Evolutionary conservation across 2,797 vertebrate species (phyloP).

Genomic region (Melanotaenia pygmaea): DNA sequence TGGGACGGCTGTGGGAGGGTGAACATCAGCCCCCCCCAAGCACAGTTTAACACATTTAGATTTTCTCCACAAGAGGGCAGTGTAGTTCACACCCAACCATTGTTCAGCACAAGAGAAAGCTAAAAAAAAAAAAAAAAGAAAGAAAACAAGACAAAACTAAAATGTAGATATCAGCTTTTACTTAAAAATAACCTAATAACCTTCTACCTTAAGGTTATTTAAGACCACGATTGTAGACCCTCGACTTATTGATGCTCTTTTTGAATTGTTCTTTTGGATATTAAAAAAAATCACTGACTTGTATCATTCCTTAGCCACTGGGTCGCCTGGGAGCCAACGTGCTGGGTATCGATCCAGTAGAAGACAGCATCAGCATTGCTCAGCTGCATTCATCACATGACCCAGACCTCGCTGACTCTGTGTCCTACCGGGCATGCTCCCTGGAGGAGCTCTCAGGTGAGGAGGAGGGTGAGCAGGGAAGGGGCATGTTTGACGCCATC

Average conservation of each 20-base stretch:
- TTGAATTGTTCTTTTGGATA: no score
- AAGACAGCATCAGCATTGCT: conserved; percentile 90
- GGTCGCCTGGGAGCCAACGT: conserved; percentile 93
- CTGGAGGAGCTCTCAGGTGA: conserved; percentile 88
- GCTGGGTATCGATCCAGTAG: conserved; percentile 92
- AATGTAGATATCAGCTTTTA: no score
- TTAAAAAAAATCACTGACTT: not conserved
- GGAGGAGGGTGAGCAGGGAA: conserved; percentile 59
- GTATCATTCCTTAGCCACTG: conserved; percentile 84
- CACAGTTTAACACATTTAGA: conserved; percentile 2
- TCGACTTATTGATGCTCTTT: no score
- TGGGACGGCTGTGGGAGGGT: conserved; percentile 45
- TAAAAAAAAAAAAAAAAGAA: no score
- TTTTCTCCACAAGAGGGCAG: conserved; percentile 62
- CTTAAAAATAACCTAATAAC: no score
- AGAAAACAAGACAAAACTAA: not conserved
- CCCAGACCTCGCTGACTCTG: conserved; percentile 83
- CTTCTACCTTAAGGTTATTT: no score
- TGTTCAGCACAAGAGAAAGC: not conserved
- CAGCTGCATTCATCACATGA: conserved; percentile 89
- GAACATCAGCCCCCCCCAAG: conserved; percentile 22
- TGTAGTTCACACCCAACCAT: conserved; percentile 13
- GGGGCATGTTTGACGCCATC: conserved; percentile 88
- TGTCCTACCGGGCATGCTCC: conserved; percentile 87
- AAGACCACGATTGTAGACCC: no score